Evolutionary conservation across 2,113 vertebrate genomes (phyloP), one percentile per base, ranked within the genome.

Genomic region (Aphyosemion australe): DNA sequence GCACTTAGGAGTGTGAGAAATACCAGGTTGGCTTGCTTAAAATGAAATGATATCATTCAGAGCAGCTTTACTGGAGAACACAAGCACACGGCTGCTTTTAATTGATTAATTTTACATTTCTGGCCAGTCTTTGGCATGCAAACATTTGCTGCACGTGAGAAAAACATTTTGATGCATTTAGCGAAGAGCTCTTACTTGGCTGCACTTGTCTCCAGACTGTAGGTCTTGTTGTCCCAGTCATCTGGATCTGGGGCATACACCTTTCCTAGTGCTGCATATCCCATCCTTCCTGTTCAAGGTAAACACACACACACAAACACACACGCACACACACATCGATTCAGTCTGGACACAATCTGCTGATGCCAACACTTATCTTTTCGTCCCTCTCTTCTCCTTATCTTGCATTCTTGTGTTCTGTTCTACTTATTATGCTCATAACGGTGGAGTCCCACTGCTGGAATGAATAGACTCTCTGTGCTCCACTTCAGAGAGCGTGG

Each of bases 171-270:
- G 34, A 32, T 63, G 45, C 54, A 58, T 79, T 84, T 54, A 78
- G 71, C 59, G 71, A 47, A 45, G 72, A 62, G 61, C 43, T 61
- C 94, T 93, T 93, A 96, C 95, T 93, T 94, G 79, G 93, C 90
- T 74, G 93, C 88, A 65, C 93, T 92, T 84, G 93, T 93, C 92
- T 95, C 94, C 74, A 93, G 91, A 74, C 90, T 85, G 85, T 95
- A 97, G 69, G 95, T 97, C 91, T 96, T 97, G 92, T 95, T 96
- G 92, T 95, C 95, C 94, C 95, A 95, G 80, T 96, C 95, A 86
- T 97, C 95, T 54, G 90, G 93, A 92, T 96, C 95, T 58, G 94
- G 95, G 77, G 93, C 93, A 87, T 94, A 94, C 59, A 96, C 95
- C 85, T 94, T 93, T 63, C 95, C 95, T 65, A 96, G 89, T 68